Evolutionary conservation across 2,888 invertebrate species (phyloP).

Genomic region (Dasypogon diadema): DNA sequence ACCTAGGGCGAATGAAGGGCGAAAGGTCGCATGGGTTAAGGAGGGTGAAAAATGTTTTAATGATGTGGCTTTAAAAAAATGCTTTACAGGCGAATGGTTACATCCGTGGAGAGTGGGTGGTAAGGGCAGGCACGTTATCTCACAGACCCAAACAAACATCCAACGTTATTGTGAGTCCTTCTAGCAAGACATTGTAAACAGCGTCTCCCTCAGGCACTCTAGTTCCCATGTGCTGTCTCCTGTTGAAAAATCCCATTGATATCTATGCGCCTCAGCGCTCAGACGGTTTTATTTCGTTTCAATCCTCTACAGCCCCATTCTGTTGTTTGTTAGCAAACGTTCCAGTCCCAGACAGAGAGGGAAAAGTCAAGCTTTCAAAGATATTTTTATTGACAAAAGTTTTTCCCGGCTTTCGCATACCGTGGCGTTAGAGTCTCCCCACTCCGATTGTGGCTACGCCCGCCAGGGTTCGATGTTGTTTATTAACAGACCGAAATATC

Average conservation of each 20-base stretch:
- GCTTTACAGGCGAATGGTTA: slow-evolving; percentile 23
- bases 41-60: slow-evolving; percentile 45
- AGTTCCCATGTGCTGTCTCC: not conserved
- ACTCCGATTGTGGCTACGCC: not conserved
- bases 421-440: not conserved
- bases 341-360: slow-evolving; percentile 8
- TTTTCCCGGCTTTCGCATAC: slow-evolving; percentile 15
- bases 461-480: not conserved
- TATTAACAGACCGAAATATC: slow-evolving; percentile 43
- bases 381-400: slow-evolving; percentile 49
- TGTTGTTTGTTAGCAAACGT: not conserved
- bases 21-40: slow-evolving; percentile 20
- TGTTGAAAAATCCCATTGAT: slow-evolving; percentile 38
- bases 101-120: not conserved
- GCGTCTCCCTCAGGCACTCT: slow-evolving; percentile 11
- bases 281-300: slow-evolving; percentile 39
- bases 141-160: slow-evolving; percentile 42
- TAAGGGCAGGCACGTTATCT: slow-evolving; percentile 40
- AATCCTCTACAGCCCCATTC: slow-evolving; percentile 13
- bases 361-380: slow-evolving; percentile 2
- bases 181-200: slow-evolving; percentile 44
- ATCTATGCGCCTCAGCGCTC: slow-evolving; percentile 31
- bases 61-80: slow-evolving; percentile 47
- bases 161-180: slow-evolving; percentile 22
- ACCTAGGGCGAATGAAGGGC: not conserved